phyloP scores from a whole-genome alignment of 1,140 invertebrate genomes.

The Aphidius gifuensis region DNA sequence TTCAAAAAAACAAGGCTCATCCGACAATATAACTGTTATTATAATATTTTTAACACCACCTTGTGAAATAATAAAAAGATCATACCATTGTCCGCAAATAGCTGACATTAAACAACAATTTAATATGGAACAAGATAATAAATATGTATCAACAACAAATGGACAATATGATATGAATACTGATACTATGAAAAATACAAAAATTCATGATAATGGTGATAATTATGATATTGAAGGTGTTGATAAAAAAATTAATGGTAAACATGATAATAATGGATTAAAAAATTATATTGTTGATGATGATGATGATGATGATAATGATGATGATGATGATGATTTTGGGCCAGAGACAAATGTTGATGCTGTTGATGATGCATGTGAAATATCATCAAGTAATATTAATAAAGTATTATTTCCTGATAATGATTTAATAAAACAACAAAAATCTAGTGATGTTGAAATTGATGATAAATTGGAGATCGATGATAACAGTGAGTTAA shows the following conservation, averaged over 20 bases:
- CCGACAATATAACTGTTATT: slow-evolving; percentile 85
- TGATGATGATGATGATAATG: slow-evolving; percentile 58
- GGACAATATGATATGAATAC: slow-evolving; percentile 30
- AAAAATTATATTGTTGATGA: slow-evolving; percentile 49
- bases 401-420: slow-evolving; percentile 36
- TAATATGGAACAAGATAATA: slow-evolving; percentile 37
- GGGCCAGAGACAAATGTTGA: slow-evolving; percentile 64
- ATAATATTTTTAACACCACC: slow-evolving; percentile 80
- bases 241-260: slow-evolving; percentile 44
- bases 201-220: slow-evolving; percentile 21
- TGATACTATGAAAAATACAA: slow-evolving; percentile 29
- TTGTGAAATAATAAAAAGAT: slow-evolving; percentile 60
- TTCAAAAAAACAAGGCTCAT: slow-evolving; percentile 73
- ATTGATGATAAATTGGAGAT: neutral
- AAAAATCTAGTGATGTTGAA: neutral
- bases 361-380: slow-evolving; percentile 52
- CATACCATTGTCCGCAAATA: slow-evolving; percentile 31
- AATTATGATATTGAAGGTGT: slow-evolving; percentile 5
- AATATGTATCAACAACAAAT: slow-evolving; percentile 30
- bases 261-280: slow-evolving; percentile 43
- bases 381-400: slow-evolving; percentile 34
- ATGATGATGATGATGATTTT: slow-evolving; percentile 59
- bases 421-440: slow-evolving; percentile 12
- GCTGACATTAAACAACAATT: slow-evolving; percentile 35
- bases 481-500: too few relatives aligned